phyloP scores from a whole-genome alignment of 1,140 invertebrate genomes.

The Nylanderia fulva region DNA sequence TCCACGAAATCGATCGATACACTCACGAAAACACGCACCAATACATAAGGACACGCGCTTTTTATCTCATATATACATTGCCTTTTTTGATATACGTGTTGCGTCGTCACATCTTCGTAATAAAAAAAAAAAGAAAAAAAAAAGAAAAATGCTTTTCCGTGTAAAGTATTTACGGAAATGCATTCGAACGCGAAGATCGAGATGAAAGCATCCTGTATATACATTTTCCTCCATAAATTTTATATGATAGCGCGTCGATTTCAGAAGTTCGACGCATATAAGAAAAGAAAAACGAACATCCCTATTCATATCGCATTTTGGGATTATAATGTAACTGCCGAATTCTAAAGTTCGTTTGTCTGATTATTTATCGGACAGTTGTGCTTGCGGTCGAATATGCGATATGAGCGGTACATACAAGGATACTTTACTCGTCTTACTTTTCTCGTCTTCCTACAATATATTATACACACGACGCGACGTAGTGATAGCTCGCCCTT shows the following conservation, averaged over 20 bases:
- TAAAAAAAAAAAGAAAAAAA: too few species aligned
- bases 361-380: not conserved
- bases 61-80: conserved; percentile 41
- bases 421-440: conserved; percentile 7
- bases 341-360: not conserved
- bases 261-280: not conserved
- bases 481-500: conserved; percentile 7
- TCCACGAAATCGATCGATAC: conserved; percentile 46
- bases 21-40: conserved; percentile 57
- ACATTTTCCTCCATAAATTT: not conserved
- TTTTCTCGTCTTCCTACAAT: conserved; percentile 1
- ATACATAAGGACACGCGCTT: conserved; percentile 67
- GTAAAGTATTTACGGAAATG: not conserved
- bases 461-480: not conserved
- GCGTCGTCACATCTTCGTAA: conserved; percentile 8
- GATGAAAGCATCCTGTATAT: conserved; percentile 2
- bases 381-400: not conserved
- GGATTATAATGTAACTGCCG: not conserved
- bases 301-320: conserved; percentile 40
- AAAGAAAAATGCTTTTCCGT: not conserved
- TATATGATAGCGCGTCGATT: conserved; percentile 28
- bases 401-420: conserved; percentile 15
- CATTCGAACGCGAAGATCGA: not conserved
- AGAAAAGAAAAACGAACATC: not conserved
- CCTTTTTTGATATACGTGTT: not conserved